phyloP scores from a whole-genome alignment of 2,797 vertebrate species.

The Hydrocynus forskahlii region DNA sequence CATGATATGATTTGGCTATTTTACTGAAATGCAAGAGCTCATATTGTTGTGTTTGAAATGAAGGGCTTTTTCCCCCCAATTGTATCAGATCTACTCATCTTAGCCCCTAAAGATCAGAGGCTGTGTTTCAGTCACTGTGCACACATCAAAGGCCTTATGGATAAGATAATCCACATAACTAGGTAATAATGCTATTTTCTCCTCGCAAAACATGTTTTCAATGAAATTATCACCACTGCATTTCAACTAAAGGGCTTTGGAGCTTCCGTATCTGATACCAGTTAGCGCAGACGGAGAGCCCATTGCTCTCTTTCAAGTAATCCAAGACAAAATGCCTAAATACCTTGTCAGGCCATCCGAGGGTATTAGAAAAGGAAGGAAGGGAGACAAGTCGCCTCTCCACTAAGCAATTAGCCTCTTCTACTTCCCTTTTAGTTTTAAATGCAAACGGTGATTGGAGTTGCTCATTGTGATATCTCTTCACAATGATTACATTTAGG shows the following conservation, averaged over 20 bases:
- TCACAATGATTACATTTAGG: slow-evolving; percentile 48
- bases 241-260: slow-evolving; percentile 61
- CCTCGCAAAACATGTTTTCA: slow-evolving; percentile 66
- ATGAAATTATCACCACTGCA: slow-evolving; percentile 62
- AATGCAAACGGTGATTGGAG: slow-evolving; percentile 56
- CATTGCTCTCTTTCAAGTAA: slow-evolving; percentile 63
- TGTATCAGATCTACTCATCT: slow-evolving; percentile 61
- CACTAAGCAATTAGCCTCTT: slow-evolving; percentile 57
- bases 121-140: slow-evolving; percentile 59
- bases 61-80: slow-evolving; percentile 63
- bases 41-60: slow-evolving; percentile 62
- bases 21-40: slow-evolving; percentile 57
- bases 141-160: slow-evolving; percentile 68
- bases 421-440: slow-evolving; percentile 56
- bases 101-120: slow-evolving; percentile 61
- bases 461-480: slow-evolving; percentile 38
- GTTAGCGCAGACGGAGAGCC: slow-evolving; percentile 53
- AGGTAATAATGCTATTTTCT: slow-evolving; percentile 67
- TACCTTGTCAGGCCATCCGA: slow-evolving; percentile 58
- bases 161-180: slow-evolving; percentile 64
- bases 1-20: slow-evolving; percentile 55
- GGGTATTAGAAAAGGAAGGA: slow-evolving; percentile 54
- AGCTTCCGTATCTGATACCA: slow-evolving; percentile 62
- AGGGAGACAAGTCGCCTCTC: slow-evolving; percentile 48
- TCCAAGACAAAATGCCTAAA: slow-evolving; percentile 61